Evolutionary conservation across 92 coral and sea anemone species (phyloP).

Genomic region (Heliopora coerulea): DNA sequence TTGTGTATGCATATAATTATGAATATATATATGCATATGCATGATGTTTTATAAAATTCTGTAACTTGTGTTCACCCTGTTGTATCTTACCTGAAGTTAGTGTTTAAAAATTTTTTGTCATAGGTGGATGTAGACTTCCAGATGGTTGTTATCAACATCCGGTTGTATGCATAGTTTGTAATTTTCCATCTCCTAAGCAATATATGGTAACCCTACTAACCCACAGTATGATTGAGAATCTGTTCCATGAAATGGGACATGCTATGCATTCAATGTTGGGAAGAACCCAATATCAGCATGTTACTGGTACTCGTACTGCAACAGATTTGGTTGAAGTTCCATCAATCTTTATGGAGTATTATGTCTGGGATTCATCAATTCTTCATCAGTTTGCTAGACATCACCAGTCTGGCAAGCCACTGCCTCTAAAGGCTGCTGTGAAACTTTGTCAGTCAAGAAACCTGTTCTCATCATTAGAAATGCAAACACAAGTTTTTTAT

Average conservation of each 20-base stretch:
- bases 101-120: background rate
- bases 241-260: slow-evolving; percentile 99
- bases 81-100: no score
- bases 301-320: slow-evolving; percentile 90
- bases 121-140: slow-evolving; percentile 80
- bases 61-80: no score
- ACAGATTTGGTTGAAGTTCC: slow-evolving; percentile 99
- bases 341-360: slow-evolving; percentile 92
- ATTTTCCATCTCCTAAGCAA: slow-evolving; percentile 81
- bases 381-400: slow-evolving; percentile 74
- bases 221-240: slow-evolving; percentile 90
- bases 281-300: slow-evolving; percentile 90
- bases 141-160: slow-evolving; percentile 92
- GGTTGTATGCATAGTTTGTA: slow-evolving; percentile 86
- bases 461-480: slow-evolving; percentile 92
- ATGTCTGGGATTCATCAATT: slow-evolving; percentile 88
- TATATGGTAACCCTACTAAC: slow-evolving; percentile 72
- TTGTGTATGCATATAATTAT: no score
- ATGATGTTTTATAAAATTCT: no score
- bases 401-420: slow-evolving; percentile 76
- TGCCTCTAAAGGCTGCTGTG: slow-evolving; percentile 73
- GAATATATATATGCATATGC: no score
- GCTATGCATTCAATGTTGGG: slow-evolving; percentile 99
- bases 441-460: slow-evolving; percentile 75
- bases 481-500: slow-evolving; percentile 92